Evolutionary conservation across 2,797 vertebrate genomes (phyloP).

Genomic region (Cygnus olor): DNA sequence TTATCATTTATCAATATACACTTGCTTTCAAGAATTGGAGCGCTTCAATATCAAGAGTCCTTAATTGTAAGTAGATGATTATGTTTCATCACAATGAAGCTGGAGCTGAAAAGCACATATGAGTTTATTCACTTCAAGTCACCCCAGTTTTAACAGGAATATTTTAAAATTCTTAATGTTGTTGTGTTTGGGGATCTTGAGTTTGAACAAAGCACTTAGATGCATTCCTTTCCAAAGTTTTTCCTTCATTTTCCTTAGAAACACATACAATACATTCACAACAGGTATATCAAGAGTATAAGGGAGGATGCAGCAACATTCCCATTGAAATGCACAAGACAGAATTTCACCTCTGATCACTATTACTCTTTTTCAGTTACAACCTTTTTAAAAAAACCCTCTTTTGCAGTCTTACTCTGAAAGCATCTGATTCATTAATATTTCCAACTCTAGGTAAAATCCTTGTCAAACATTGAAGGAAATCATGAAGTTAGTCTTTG

Average conservation of each 20-base stretch:
- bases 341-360: not conserved
- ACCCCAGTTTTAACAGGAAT: not conserved
- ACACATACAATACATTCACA: not conserved
- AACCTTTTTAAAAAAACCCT: not conserved
- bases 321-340: not conserved
- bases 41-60: not conserved
- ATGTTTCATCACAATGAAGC: not conserved
- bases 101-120: not conserved
- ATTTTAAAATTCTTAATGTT: not conserved
- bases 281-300: rapidly evolving
- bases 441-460: not conserved
- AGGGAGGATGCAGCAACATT: not conserved
- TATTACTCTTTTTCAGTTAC: not conserved
- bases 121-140: not conserved
- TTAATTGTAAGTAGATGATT: not conserved
- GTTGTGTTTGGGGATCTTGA: rapidly evolving
- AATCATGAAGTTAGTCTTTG: not conserved
- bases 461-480: not conserved
- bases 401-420: not conserved
- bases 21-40: not conserved
- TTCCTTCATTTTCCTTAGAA: not conserved
- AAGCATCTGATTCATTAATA: not conserved
- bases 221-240: not conserved
- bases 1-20: not conserved
- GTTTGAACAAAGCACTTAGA: not conserved